phyloP scores from a whole-genome alignment of 2,888 invertebrate genomes.

The Stenolophus ochropezus region DNA sequence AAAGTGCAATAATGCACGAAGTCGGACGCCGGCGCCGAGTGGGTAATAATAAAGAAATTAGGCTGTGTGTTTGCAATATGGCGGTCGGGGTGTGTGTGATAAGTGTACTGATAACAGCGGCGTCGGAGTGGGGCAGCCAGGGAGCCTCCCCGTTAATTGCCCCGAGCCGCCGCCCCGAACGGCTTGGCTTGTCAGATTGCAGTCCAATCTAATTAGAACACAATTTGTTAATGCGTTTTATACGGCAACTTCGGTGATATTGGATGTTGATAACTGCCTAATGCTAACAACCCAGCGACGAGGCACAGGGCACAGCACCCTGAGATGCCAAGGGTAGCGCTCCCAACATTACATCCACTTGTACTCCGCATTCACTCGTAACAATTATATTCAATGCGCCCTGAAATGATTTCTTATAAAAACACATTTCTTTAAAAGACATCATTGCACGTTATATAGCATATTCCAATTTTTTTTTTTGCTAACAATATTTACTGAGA shows the following conservation, averaged over 20 bases:
- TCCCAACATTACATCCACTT: too few relatives aligned
- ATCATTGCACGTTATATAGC: too few relatives aligned
- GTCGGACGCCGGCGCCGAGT: too few relatives aligned
- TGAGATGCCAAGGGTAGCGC: too few relatives aligned
- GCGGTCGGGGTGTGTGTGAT: conserved; percentile 44
- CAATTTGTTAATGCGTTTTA: conserved; percentile 75
- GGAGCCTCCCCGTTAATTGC: conserved; percentile 51
- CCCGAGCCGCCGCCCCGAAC: conserved; percentile 4
- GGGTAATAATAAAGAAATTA: conserved; percentile 33
- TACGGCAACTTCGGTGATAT: conserved; percentile 62
- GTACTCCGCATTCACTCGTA: too few relatives aligned
- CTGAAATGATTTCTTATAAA: too few relatives aligned
- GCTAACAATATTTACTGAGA: too few relatives aligned
- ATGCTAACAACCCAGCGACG: conserved; percentile 21
- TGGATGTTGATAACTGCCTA: conserved; percentile 53
- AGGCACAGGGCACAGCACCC: too few relatives aligned
- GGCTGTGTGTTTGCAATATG: background rate
- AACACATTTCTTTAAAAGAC: too few relatives aligned
- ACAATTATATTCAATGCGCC: too few relatives aligned
- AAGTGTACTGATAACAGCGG: conserved; percentile 40
- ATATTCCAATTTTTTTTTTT: too few relatives aligned
- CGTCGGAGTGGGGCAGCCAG: conserved; percentile 17
- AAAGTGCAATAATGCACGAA: too few relatives aligned
- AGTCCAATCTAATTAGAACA: conserved; percentile 72
- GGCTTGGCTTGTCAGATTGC: conserved; percentile 70